Evolutionary conservation across 2,888 invertebrate genomes (phyloP), one percentile per base, ranked within the genome.

Genomic region (Alloplasta piceator): DNA sequence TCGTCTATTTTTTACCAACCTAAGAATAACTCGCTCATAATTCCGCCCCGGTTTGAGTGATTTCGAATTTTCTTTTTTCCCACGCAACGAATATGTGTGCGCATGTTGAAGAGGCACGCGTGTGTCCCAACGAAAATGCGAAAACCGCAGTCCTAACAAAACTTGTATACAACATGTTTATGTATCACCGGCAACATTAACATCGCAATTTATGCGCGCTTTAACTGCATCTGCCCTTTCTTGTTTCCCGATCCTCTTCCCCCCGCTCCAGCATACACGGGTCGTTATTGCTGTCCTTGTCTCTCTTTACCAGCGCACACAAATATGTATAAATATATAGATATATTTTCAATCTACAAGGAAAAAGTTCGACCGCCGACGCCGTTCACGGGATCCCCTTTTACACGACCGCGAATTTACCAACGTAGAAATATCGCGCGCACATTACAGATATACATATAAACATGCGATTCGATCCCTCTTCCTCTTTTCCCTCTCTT

Each of bases 201-300:
- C 90, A 89, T 89, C 85, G 87, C 90, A 89, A 89, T 91, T 91
- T 91, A 91, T 91, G 90, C 89, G 87, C 86, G 88, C 89, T 90
- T 88, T 89, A 87, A 88, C 90, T 86, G 87, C 84, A 82, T 78
- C 71, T 75, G 74, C 78, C 78, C 71, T 71, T 78, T 61, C 74
- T 78, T 74, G 81, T 82, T 66, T 61, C 60, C 78, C 81, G 7
- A 52, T 26, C 68, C 56, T 4, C 66, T 6, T 16, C 64, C 36
- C 16, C 36, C 16, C 12, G 7, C 58, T 68, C 38, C 67, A 14
- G 60, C 64, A 26, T 12, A 5, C 73, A 64, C 43, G 26, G 12
- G 48, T 39, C n/a, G 38, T 6, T 16, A 48, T 46, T 6, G 7
- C 56, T 10, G 7, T 16, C 10, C 71, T 78, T 52, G 43, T 73